A percentile compares a stretch with the other conserved stretches of the same genome.
These are phyloP conservation scores for Antigone vipio DNA, from an alignment of 2,113 vertebrate genomes.

Conservation along the genomic window DNA sequence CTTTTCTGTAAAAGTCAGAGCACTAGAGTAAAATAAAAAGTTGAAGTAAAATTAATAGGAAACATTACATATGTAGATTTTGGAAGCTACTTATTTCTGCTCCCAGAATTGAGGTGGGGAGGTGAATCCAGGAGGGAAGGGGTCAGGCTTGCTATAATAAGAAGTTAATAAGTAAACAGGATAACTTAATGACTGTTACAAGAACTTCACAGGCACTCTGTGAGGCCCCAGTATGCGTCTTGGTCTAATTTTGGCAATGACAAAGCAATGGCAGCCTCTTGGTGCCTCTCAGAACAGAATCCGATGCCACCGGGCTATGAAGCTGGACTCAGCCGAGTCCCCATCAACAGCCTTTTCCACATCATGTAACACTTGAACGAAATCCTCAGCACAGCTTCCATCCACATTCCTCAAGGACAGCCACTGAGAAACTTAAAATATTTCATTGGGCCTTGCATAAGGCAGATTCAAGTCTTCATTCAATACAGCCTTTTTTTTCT, in stretches of 20 bases:
- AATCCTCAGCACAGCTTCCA: background rate
- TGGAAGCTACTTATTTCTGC: background rate
- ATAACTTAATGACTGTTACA: background rate
- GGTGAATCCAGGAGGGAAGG: background rate
- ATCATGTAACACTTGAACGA: background rate
- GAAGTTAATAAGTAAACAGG: background rate
- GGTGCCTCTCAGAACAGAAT: background rate
- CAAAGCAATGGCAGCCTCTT: background rate
- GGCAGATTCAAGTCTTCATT: background rate
- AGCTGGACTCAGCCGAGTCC: background rate
- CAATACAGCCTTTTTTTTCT: background rate
- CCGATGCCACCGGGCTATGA: background rate
- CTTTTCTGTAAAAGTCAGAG: background rate
- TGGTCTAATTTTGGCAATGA: slow-evolving; percentile 20
- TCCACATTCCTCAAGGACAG: background rate
- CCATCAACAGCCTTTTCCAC: background rate
- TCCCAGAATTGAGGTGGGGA: background rate
- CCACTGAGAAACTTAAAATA: background rate
- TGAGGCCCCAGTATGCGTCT: background rate
- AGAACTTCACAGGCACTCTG: background rate
- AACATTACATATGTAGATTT: background rate
- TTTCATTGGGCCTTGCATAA: background rate
- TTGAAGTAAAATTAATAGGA: background rate
- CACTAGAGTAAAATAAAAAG: background rate
- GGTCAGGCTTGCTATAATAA: background rate